Evolutionary conservation across 2,888 invertebrate genomes (phyloP).

Genomic region (Amiota mariae): DNA sequence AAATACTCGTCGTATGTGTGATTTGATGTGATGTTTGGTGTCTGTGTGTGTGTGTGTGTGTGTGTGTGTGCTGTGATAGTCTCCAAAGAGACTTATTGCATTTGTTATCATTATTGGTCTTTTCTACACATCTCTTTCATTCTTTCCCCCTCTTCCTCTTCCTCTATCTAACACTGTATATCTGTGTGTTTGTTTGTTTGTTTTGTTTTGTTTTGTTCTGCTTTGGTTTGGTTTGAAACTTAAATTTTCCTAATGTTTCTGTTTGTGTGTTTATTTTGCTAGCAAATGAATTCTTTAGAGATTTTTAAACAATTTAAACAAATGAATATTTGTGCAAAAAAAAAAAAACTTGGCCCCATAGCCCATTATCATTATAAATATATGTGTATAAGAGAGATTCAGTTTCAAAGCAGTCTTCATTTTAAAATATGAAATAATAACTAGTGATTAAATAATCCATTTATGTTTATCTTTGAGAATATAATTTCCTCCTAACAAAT

Average conservation of each 20-base stretch:
- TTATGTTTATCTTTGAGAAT: too few relatives aligned
- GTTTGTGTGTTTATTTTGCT: conserved; percentile 25
- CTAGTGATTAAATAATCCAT: too few relatives aligned
- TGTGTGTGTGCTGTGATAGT: neutral
- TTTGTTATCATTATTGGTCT: conserved; percentile 24
- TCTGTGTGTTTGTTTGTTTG: conserved; percentile 8
- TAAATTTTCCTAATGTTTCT: conserved; percentile 20
- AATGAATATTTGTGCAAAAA: conserved; percentile 4
- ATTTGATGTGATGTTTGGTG: too few relatives aligned
- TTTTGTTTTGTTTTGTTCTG: conserved; percentile 46
- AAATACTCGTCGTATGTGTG: neutral
- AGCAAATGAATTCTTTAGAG: conserved; percentile 10
- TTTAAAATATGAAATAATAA: too few relatives aligned
- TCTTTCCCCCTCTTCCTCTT: neutral
- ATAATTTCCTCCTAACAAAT: too few relatives aligned
- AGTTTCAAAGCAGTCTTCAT: too few relatives aligned
- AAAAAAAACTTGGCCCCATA: neutral
- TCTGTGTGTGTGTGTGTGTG: too few relatives aligned
- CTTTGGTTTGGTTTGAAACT: conserved; percentile 18
- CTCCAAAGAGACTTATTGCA: conserved; percentile 27
- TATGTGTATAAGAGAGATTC: too few relatives aligned
- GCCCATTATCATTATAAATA: too few relatives aligned
- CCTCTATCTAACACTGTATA: neutral
- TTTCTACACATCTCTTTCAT: neutral
- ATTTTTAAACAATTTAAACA: conserved; percentile 9